Evolutionary conservation across 2,113 vertebrate genomes (phyloP).

Genomic region (Pontoporia blainvillei): DNA sequence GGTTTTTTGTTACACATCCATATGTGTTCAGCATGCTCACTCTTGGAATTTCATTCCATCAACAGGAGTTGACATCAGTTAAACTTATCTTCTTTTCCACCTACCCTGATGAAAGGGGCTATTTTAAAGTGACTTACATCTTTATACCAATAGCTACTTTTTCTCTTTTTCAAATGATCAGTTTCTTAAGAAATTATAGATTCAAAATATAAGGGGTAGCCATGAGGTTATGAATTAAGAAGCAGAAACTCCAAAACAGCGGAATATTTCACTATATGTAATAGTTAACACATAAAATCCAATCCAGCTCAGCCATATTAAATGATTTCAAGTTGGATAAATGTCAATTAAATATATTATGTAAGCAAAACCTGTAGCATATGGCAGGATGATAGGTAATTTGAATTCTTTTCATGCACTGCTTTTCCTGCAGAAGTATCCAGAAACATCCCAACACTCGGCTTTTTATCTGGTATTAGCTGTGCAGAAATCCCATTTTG

Average conservation of each 20-base stretch:
- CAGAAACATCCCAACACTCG: background rate
- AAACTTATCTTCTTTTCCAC: background rate
- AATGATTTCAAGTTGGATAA: background rate
- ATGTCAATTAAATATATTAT: background rate
- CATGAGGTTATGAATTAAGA: background rate
- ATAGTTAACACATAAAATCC: background rate
- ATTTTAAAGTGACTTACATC: background rate
- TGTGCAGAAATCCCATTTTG: background rate
- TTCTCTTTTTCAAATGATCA: background rate
- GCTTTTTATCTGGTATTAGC: background rate
- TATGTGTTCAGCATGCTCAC: background rate
- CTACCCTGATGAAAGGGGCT: background rate
- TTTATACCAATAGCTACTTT: background rate
- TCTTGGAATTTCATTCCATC: background rate
- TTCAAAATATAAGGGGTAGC: background rate
- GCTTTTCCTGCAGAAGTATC: background rate
- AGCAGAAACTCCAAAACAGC: background rate
- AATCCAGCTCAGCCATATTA: background rate
- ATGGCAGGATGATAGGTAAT: background rate
- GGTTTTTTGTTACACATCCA: background rate
- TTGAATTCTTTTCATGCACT: background rate
- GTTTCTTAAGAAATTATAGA: background rate
- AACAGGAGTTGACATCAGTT: background rate
- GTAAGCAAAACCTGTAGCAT: background rate
- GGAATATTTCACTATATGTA: background rate